A percentile compares a stretch with the other conserved stretches of the same genome.
Evolutionary conservation across 2,888 invertebrate species (phyloP).

Genomic region (Drosophila ochracea): DNA sequence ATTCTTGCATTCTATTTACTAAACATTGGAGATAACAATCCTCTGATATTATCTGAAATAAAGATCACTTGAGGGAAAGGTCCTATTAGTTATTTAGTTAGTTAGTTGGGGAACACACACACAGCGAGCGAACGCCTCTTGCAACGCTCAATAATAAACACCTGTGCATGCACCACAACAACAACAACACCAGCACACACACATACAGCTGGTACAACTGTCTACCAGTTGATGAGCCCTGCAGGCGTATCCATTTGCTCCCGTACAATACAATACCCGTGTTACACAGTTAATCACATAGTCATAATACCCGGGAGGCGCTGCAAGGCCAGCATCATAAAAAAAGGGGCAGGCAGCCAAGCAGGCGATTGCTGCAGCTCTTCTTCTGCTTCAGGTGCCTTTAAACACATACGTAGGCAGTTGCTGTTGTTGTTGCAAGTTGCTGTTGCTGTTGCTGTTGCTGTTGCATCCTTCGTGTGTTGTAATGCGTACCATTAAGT

Average conservation of each 20-base stretch:
- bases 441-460: slow-evolving; percentile 14
- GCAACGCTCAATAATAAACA: slow-evolving; percentile 40
- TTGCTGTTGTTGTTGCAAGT: slow-evolving; percentile 28
- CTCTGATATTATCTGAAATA: neutral
- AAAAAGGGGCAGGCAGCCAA: slow-evolving; percentile 25
- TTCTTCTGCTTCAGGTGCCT: slow-evolving; percentile 8
- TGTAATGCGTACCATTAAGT: slow-evolving; percentile 76
- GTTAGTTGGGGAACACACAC: neutral
- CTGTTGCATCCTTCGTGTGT: slow-evolving; percentile 56
- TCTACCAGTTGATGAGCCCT: slow-evolving; percentile 31
- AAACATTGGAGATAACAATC: neutral
- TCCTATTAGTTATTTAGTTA: slow-evolving; percentile 5
- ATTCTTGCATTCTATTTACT: neutral
- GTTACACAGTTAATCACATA: slow-evolving; percentile 65
- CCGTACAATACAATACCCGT: slow-evolving; percentile 34
- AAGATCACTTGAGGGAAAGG: neutral
- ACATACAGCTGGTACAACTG: neutral
- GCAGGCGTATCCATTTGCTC: slow-evolving; percentile 45
- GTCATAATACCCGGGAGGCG: slow-evolving; percentile 52
- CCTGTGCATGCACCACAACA: slow-evolving; percentile 18
- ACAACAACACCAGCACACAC: slow-evolving; percentile 1
- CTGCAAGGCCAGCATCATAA: slow-evolving; percentile 51
- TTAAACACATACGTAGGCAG: slow-evolving; percentile 1
- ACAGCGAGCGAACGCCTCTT: slow-evolving; percentile 6
- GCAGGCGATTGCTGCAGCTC: slow-evolving; percentile 44